phyloP scores from a whole-genome alignment of 2,797 vertebrate species.

The Myotis myotis region DNA sequence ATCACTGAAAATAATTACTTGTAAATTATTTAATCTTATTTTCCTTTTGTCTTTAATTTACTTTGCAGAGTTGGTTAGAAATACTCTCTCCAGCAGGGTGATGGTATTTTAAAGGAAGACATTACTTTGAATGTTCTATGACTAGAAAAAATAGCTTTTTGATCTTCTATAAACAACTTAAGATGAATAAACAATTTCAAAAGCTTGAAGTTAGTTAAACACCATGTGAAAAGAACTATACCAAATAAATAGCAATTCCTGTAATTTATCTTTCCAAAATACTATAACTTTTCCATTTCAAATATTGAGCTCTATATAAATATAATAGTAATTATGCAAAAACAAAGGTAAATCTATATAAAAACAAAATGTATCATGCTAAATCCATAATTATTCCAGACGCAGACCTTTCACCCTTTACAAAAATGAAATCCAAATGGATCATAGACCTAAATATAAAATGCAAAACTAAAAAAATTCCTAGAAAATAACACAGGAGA shows the following conservation, averaged over 20 bases:
- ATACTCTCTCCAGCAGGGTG: conserved; percentile 1
- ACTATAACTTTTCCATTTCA: conserved; percentile 2
- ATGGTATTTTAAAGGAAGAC: neutral
- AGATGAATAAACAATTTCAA: conserved; percentile 76
- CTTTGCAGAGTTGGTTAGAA: neutral
- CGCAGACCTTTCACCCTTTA: neutral
- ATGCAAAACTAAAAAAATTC: neutral
- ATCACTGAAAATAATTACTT: neutral
- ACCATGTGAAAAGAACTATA: conserved; percentile 1
- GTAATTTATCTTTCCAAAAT: conserved; percentile 66
- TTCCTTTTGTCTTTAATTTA: conserved; percentile 40
- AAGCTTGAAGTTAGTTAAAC: conserved; percentile 48
- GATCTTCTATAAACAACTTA: conserved; percentile 38
- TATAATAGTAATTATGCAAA: neutral
- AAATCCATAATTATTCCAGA: neutral
- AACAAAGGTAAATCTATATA: conserved; percentile 23
- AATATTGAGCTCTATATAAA: neutral
- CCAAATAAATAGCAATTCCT: conserved; percentile 17
- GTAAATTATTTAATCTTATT: neutral
- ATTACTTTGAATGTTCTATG: conserved; percentile 41
- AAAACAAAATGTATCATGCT: neutral
- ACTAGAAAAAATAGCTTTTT: neutral
- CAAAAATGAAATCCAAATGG: neutral
- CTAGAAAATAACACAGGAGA: neutral
- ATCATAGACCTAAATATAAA: neutral